phyloP scores from a whole-genome alignment of 2,797 vertebrate species.

The Neosilurus mollespiculum region DNA sequence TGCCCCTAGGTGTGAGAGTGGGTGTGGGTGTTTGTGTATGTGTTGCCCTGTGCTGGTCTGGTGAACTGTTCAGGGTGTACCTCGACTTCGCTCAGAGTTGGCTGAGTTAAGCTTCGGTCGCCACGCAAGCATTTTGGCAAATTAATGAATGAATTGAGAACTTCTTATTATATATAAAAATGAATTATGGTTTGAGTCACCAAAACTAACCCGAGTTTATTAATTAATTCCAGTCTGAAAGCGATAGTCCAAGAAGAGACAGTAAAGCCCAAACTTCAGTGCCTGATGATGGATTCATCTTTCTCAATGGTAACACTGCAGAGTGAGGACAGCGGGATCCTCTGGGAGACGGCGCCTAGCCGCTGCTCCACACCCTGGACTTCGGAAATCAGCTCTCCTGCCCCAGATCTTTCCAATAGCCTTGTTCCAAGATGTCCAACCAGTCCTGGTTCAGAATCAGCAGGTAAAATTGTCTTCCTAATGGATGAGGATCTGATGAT shows the following conservation, averaged over 20 bases:
- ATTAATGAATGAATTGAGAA: no score
- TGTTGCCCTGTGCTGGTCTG: no score
- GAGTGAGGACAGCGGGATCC: conserved; percentile 89
- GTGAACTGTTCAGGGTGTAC: no score
- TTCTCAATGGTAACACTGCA: conserved; percentile 94
- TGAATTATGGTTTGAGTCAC: not conserved
- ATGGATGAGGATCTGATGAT: conserved; percentile 84
- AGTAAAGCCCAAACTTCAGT: conserved; percentile 84
- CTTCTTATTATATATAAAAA: not conserved
- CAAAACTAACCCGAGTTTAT: not conserved
- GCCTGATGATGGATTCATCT: conserved; percentile 86
- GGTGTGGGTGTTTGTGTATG: no score
- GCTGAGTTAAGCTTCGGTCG: no score
- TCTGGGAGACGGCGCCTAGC: conserved; percentile 86
- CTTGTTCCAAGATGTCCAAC: conserved; percentile 21
- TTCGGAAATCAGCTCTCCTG: conserved; percentile 75
- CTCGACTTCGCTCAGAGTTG: no score
- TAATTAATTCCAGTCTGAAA: conserved; percentile 76
- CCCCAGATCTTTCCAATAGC: conserved; percentile 67
- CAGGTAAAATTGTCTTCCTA: conserved; percentile 84
- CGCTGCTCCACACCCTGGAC: conserved; percentile 84
- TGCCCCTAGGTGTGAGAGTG: no score
- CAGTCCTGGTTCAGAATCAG: conserved; percentile 73
- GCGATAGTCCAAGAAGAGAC: conserved; percentile 79
- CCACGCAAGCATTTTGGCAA: no score